A percentile compares a stretch with the other conserved stretches of the same genome.
Conservation (phyloP, 2,888 invertebrate species). For the Heteropelma amictum region DNA sequence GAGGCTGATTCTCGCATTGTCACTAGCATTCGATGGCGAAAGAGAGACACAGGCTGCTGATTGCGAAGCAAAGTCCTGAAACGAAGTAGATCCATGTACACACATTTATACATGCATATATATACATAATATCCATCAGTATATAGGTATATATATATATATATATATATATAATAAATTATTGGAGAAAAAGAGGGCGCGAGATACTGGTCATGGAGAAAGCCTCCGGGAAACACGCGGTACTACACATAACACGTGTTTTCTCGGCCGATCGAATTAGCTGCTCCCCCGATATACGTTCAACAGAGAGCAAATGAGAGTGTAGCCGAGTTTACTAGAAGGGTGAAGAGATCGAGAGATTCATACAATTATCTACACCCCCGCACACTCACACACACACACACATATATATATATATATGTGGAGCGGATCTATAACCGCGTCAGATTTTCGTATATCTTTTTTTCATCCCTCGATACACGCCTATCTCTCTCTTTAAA, state of each 20-base stretch:
- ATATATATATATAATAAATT: no score
- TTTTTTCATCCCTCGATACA: not conserved
- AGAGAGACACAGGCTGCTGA: conserved; percentile 34
- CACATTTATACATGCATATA: no score
- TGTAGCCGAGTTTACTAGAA: not conserved
- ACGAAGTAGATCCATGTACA: not conserved
- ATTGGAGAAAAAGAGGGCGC: conserved; percentile 11
- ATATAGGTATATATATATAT: no score
- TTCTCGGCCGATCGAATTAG: conserved; percentile 61
- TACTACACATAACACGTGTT: conserved; percentile 58
- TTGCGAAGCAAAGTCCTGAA: conserved; percentile 23
- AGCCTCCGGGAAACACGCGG: conserved; percentile 49
- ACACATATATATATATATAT: no score
- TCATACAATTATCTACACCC: conserved; percentile 29
- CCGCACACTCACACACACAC: no score
- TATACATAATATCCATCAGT: no score
- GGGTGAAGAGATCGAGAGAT: no score
- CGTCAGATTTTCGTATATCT: not conserved
- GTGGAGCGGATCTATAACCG: no score
- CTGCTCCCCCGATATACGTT: conserved; percentile 10
- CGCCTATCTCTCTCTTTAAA: no score
- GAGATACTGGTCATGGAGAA: not conserved
- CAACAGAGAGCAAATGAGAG: conserved; percentile 31
- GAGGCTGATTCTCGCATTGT: conserved; percentile 46
- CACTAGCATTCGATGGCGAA: conserved; percentile 9